Evolutionary conservation across 2,797 vertebrate genomes (phyloP).

Genomic region (Propithecus perrieri): DNA sequence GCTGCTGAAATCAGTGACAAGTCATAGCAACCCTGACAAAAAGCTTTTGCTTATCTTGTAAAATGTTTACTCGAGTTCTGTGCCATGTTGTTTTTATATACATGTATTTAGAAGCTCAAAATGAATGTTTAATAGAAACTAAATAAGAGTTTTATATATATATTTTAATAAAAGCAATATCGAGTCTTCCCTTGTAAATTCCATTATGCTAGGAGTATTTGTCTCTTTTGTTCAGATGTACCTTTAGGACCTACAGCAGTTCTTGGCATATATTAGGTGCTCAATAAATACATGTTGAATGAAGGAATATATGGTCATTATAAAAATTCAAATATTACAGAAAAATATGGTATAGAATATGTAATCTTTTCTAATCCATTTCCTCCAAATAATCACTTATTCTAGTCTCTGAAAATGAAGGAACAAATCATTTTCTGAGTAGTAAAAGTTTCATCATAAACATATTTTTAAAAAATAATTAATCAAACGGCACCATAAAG

Average conservation of each 20-base stretch:
- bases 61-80: background rate
- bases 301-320: background rate
- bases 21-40: background rate
- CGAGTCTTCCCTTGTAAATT: background rate
- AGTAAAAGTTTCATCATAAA: background rate
- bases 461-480: background rate
- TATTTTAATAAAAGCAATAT: background rate
- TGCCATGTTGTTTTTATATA: background rate
- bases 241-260: background rate
- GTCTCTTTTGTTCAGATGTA: background rate
- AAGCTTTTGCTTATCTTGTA: background rate
- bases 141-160: background rate
- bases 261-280: background rate
- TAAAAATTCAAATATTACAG: background rate
- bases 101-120: background rate
- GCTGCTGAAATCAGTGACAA: conserved; percentile 24
- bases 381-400: background rate
- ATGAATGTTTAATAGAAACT: background rate
- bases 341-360: background rate
- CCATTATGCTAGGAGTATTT: background rate
- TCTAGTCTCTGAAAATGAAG: background rate
- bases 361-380: background rate
- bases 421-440: background rate
- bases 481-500: background rate
- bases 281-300: background rate